Evolutionary conservation across 2,888 invertebrate genomes (phyloP), one percentile per base, ranked within the genome.

Genomic region (Erebia aethiops): DNA sequence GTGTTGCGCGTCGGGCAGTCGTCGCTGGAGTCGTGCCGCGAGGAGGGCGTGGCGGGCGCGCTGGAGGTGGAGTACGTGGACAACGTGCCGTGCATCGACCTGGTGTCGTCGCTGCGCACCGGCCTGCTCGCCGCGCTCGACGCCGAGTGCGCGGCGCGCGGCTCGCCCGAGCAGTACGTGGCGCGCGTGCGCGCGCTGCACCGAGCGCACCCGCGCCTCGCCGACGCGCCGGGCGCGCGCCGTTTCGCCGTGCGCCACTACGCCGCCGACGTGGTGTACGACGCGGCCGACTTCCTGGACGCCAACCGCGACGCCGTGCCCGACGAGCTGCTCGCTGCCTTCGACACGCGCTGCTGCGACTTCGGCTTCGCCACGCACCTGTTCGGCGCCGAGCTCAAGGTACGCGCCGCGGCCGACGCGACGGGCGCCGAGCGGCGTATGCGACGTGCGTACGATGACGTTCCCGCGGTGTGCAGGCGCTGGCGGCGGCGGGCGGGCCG

Each of bases 321-420:
- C 1, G 98, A 98, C 85, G 98, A 98, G 86, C 92, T 98, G 80
- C 97, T 99, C 1, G 96, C 97, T 0, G 98, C 98, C 2, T 99
- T 99, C 89, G 97, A 98, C 89, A 97, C 97, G 82, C 97, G 98
- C 81, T 96, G 96, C 70, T 99, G 98, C 90, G 98, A 97, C 86
- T 99, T 99, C 89, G 98, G 98, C n/a, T 99, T 99, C 88, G 98
- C 98, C 0, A 98, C 98, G 18, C 98, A 99, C 86, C 94, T 99
- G n/a, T 99, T 99, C 86, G 98, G 98, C 1, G 96, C 97, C 68
- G 99, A 99, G 87, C 92, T 99, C 74, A 98, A 98, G 92, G 89
- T 87, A 18, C 26, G 97, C 87, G 63, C 79, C 81, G 71, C 85
- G 83, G 56, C 80, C 97, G 54, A 97, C 97, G 80, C n/a, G n/a